Conservation (phyloP, 1,140 invertebrate genomes). For the Theocolax elegans region DNA sequence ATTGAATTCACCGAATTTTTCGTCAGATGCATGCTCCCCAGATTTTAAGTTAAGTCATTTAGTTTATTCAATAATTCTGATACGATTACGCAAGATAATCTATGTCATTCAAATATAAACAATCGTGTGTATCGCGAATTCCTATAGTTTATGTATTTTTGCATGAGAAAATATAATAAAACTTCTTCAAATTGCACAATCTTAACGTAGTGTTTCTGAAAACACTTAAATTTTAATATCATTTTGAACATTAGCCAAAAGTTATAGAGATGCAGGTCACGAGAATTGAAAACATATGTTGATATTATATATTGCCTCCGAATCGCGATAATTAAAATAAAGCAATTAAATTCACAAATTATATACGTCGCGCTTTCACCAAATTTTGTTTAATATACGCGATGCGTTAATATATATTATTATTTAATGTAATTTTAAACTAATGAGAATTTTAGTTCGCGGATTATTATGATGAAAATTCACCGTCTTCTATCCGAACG, state of each 20-base stretch:
- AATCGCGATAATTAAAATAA: neutral
- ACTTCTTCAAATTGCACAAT: neutral
- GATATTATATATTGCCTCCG: neutral
- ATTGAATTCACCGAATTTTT: too few species aligned
- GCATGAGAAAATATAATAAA: neutral
- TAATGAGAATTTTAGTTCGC: too few species aligned
- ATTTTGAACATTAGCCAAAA: conserved; percentile 33
- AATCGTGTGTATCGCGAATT: too few species aligned
- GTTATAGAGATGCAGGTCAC: conserved; percentile 8
- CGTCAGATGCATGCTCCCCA: too few species aligned
- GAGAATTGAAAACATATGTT: neutral
- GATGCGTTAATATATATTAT: neutral
- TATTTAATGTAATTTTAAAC: neutral
- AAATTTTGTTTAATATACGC: neutral
- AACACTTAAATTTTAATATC: conserved; percentile 23
- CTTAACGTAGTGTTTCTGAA: neutral
- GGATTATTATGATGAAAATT: too few species aligned
- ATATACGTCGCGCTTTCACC: neutral
- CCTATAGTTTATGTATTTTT: neutral
- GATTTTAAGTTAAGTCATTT: too few species aligned
- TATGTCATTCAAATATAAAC: too few species aligned
- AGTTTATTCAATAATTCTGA: neutral
- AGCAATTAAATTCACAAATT: neutral
- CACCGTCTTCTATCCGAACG: too few species aligned
- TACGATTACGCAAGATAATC: too few species aligned